These are phyloP conservation scores for Zaprionus taronus DNA, from an alignment of 1,140 invertebrate species.

Conservation along the genomic window DNA sequence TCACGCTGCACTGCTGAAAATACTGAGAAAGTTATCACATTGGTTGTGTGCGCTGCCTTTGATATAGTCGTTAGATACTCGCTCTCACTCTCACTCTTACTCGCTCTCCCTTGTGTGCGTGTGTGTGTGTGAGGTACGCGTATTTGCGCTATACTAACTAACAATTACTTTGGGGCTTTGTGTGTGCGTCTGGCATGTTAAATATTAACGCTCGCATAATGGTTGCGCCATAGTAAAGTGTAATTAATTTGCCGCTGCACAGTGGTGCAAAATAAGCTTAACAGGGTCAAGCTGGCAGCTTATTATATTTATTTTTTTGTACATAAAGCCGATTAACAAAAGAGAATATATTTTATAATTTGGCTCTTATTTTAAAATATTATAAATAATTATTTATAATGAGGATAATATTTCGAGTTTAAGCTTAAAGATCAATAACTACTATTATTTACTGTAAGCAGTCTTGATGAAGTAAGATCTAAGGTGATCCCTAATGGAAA, in stretches of 20 bases:
- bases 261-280: slow-evolving; percentile 1
- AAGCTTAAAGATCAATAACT: too few relatives aligned
- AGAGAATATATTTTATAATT: background rate
- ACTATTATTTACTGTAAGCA: too few relatives aligned
- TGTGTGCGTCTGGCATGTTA: slow-evolving; percentile 69
- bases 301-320: background rate
- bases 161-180: slow-evolving; percentile 51
- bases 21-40: slow-evolving; percentile 66
- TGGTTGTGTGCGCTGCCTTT: slow-evolving; percentile 23
- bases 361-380: too few relatives aligned
- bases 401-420: too few relatives aligned
- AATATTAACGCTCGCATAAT: slow-evolving; percentile 58
- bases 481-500: too few relatives aligned
- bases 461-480: too few relatives aligned
- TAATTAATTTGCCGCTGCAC: slow-evolving; percentile 73
- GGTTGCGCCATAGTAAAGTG: slow-evolving; percentile 60
- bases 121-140: slow-evolving; percentile 10
- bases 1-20: slow-evolving; percentile 89
- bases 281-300: background rate
- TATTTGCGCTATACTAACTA: slow-evolving; percentile 41
- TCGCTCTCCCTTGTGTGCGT: background rate
- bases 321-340: background rate
- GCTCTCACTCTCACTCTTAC: background rate
- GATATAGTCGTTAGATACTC: background rate
- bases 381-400: too few relatives aligned